Conservation (phyloP, 1,140 invertebrate genomes). For the Propsilocerus akamusi region DNA sequence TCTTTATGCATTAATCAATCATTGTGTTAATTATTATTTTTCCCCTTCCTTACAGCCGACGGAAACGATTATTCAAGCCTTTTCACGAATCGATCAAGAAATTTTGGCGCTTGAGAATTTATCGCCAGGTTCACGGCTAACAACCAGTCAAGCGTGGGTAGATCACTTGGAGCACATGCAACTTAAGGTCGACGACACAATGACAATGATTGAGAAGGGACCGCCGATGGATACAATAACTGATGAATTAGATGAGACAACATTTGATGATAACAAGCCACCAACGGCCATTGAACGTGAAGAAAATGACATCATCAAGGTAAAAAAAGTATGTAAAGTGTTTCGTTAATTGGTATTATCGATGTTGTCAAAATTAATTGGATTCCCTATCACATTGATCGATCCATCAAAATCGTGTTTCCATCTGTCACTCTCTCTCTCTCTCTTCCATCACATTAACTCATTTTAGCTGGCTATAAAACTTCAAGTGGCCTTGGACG, state of each 20-base stretch:
- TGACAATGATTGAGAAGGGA: not conserved
- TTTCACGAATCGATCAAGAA: constrained; percentile 15
- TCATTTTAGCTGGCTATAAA: constrained; percentile 15
- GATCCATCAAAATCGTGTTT: constrained; percentile 4
- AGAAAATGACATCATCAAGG: constrained; percentile 1
- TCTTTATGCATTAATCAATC: too few relatives aligned
- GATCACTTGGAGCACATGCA: constrained; percentile 18
- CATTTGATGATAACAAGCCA: not conserved
- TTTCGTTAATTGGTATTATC: not conserved
- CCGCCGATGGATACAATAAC: not conserved
- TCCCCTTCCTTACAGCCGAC: not conserved
- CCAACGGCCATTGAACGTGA: not conserved
- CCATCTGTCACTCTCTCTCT: not conserved
- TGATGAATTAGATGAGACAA: not conserved
- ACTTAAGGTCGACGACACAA: constrained; percentile 4
- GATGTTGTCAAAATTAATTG: not conserved
- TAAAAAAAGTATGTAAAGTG: not conserved
- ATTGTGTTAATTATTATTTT: constrained; percentile 1
- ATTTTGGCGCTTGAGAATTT: constrained; percentile 18
- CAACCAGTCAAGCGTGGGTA: constrained; percentile 19
- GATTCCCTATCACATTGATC: constrained; percentile 2
- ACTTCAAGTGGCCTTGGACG: constrained; percentile 18
- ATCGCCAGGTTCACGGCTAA: constrained; percentile 19
- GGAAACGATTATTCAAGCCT: constrained; percentile 5
- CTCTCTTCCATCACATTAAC: not conserved